These are phyloP conservation scores for Lampris incognitus DNA, from an alignment of 2,113 vertebrate genomes.

Conservation along the genomic window DNA sequence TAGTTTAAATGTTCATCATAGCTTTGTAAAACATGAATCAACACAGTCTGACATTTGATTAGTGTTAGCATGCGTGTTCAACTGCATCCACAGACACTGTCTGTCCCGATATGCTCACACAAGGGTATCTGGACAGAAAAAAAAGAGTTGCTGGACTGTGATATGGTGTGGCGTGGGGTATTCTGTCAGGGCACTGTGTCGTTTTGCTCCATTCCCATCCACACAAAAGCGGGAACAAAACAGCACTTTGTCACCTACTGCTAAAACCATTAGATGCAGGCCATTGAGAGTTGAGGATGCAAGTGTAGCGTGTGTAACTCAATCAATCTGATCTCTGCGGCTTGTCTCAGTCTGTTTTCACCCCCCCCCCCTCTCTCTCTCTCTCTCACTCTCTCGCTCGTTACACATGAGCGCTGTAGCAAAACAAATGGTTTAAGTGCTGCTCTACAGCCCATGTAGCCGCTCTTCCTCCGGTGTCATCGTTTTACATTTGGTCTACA, in stretches of 20 bases:
- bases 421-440: constrained; percentile 70
- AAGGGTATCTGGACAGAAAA: neutral
- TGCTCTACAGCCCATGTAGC: constrained; percentile 55
- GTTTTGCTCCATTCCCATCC: constrained; percentile 56
- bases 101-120: too few species aligned
- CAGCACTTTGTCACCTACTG: constrained; percentile 75
- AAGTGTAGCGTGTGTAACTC: constrained; percentile 79
- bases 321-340: constrained; percentile 77
- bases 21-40: too few species aligned
- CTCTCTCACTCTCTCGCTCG: constrained; percentile 1
- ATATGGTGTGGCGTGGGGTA: too few species aligned
- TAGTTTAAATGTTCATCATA: too few species aligned
- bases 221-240: constrained; percentile 74
- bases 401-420: constrained; percentile 69
- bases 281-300: constrained; percentile 51
- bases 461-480: constrained; percentile 30
- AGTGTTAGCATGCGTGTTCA: too few species aligned
- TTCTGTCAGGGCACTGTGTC: constrained; percentile 24
- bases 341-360: constrained; percentile 58
- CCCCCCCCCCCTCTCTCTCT: constrained; percentile 18
- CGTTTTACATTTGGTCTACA: constrained; percentile 33
- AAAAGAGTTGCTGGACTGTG: too few species aligned
- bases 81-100: too few species aligned
- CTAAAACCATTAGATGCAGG: constrained; percentile 70
- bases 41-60: too few species aligned